Evolutionary conservation across 2,797 vertebrate genomes (phyloP), one percentile per base, ranked within the genome.

Genomic region (Florisuga fusca): DNA sequence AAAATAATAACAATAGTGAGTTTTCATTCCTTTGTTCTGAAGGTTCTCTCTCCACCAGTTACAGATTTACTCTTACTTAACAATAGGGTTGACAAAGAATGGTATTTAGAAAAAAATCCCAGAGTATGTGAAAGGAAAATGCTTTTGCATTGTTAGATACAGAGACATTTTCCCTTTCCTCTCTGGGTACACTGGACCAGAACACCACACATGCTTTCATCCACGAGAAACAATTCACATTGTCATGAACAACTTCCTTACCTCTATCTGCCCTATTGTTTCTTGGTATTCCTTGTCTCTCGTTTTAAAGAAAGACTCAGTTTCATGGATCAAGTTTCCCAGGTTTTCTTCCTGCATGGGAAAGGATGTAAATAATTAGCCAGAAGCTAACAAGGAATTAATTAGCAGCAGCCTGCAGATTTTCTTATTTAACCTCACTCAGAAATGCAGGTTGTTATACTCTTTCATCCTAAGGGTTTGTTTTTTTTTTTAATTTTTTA

Each of bases 211-310:
- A 1, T 8, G 10, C n/a, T 66, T 63, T 45, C 9, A 4, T 53
- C 66, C 59, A 2, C 5, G 25, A 58, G 48, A 46, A 69, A 41
- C 46, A 59, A n/a, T 1, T n/a, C 15, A 7, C 6, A 9, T 5
- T 22, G 20, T 7, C 16, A 21, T 1, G 7, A 43, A 26, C 50
- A 23, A 26, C 31, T 41, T 19, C 53, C 97, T 97, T 96, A 99
- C 99, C 99, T 99, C 99, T 5, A 99, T 99, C 98, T 99, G 98
- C 53, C 98, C 99, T 53, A 99, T 99, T n/a, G 99, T 99, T 81
- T 99, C 98, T 96, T 99, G 99, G 96, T 99, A 99, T 90, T 99
- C 99, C 95, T 99, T 98, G 97, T 99, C 99, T 97, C 99, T 98
- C 14, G 98, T 99, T 98, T 99, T 99, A 97, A 99, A 99, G 89